Conservation (phyloP, 2,888 invertebrate genomes). For the Drosophila mimetica region DNA sequence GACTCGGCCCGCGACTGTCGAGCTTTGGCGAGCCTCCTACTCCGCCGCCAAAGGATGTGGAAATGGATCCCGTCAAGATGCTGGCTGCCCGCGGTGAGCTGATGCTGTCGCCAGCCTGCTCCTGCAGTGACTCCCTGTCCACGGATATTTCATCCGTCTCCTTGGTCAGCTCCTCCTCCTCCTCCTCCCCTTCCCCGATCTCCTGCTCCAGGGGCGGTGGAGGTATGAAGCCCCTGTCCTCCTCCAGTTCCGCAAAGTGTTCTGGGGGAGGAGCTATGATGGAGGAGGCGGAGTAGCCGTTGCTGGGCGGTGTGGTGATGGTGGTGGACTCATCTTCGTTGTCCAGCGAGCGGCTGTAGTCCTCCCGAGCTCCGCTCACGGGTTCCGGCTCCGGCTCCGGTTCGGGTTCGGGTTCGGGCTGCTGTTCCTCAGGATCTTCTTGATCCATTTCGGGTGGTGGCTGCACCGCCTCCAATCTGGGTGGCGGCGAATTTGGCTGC, state of each 20-base stretch:
- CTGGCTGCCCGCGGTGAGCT: conserved; percentile 74
- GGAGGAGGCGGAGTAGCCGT: conserved; percentile 82
- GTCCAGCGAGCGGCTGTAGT: conserved; percentile 73
- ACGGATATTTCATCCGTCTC: conserved; percentile 67
- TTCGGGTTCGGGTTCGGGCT: conserved; percentile 14
- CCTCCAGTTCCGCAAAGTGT: conserved; percentile 74
- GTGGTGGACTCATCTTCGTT: conserved; percentile 83
- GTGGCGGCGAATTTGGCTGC: conserved; percentile 79
- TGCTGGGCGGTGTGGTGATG: conserved; percentile 83
- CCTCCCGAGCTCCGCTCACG: conserved; percentile 59
- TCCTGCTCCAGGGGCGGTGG: conserved; percentile 71
- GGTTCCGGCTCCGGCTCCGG: conserved; percentile 35
- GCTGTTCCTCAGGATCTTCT: conserved; percentile 30
- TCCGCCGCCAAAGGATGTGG: conserved; percentile 52
- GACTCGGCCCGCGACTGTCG: conserved; percentile 73
- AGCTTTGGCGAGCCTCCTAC: conserved; percentile 48
- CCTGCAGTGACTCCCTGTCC: conserved; percentile 51
- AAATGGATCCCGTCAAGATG: conserved; percentile 62
- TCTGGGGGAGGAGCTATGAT: conserved; percentile 81
- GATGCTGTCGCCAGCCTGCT: conserved; percentile 63
- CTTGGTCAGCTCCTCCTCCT: conserved; percentile 64
- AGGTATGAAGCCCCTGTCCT: conserved; percentile 72
- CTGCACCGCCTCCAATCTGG: conserved; percentile 40
- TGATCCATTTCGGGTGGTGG: conserved; percentile 31
- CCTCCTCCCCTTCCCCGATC: conserved; percentile 42